phyloP scores from a whole-genome alignment of 2,113 vertebrate species.

The Motacilla tschutschensis region DNA sequence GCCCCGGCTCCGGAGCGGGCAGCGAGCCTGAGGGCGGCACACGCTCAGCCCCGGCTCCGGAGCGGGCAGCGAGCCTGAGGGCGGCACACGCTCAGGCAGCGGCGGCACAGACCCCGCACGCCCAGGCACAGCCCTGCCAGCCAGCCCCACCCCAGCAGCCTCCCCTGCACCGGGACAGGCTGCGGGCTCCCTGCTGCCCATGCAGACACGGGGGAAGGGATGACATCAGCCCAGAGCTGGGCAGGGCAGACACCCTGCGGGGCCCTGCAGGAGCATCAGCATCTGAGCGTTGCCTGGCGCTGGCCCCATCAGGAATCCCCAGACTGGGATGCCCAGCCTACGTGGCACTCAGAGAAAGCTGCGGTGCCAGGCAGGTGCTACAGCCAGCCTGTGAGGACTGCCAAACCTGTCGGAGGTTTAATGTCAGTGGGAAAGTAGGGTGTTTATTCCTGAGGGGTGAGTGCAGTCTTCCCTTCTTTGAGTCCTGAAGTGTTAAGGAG shows the following conservation, averaged over 20 bases:
- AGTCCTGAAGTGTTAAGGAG: not conserved
- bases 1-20: too few relatives aligned
- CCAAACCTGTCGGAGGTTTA: not conserved
- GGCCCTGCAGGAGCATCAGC: fast-evolving
- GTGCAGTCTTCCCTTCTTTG: not conserved
- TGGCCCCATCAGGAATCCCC: not conserved
- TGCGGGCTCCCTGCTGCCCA: fast-evolving
- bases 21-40: too few relatives aligned
- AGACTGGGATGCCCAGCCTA: fast-evolving
- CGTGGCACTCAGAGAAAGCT: fast-evolving
- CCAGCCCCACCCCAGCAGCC: not conserved
- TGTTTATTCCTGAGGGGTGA: not conserved
- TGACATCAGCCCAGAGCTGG: fast-evolving
- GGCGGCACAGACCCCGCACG: fast-evolving
- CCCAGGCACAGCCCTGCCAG: not conserved
- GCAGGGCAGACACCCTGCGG: too few relatives aligned
- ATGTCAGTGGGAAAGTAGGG: not conserved
- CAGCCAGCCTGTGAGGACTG: not conserved
- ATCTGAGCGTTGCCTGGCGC: not conserved
- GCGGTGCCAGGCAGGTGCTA: fast-evolving
- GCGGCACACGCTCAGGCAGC: fast-evolving
- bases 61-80: too few relatives aligned
- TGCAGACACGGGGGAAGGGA: not conserved
- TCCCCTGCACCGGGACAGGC: too few relatives aligned
- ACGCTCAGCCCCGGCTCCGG: too few relatives aligned